Conservation (phyloP, 1,140 invertebrate species). For the Sinella curviseta region DNA sequence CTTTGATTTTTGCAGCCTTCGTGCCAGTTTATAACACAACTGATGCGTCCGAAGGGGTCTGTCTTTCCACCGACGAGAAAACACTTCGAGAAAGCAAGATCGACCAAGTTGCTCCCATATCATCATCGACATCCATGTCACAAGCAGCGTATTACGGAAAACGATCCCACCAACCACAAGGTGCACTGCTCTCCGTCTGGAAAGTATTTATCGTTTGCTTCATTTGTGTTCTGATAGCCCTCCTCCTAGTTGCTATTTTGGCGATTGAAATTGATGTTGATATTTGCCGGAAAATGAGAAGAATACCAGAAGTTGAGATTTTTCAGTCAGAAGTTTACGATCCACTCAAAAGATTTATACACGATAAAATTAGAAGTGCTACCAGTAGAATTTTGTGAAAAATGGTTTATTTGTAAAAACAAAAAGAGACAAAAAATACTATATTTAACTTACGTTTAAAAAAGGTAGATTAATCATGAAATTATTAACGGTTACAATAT, state of each 20-base stretch:
- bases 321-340: slow-evolving; percentile 47
- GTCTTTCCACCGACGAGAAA: slow-evolving; percentile 21
- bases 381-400: not conserved
- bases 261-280: slow-evolving; percentile 48
- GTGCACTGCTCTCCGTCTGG: slow-evolving; percentile 36
- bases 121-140: not conserved
- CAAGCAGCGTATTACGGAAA: not conserved
- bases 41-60: slow-evolving; percentile 31
- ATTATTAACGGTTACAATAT: not conserved
- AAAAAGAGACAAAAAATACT: not conserved
- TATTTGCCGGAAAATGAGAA: slow-evolving; percentile 46
- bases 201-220: slow-evolving; percentile 49
- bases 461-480: not conserved
- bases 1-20: slow-evolving; percentile 31
- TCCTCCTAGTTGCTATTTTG: slow-evolving; percentile 42
- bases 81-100: slow-evolving; percentile 41
- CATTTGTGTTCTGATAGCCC: slow-evolving; percentile 46
- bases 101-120: slow-evolving; percentile 32
- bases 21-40: slow-evolving; percentile 37
- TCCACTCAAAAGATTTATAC: slow-evolving; percentile 41
- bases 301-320: slow-evolving; percentile 48
- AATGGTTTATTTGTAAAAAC: not conserved
- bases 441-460: not conserved
- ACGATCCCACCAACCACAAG: not conserved
- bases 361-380: slow-evolving; percentile 35